Evolutionary conservation across 2,888 invertebrate genomes (phyloP).

Genomic region (Saturnia pavonia): DNA sequence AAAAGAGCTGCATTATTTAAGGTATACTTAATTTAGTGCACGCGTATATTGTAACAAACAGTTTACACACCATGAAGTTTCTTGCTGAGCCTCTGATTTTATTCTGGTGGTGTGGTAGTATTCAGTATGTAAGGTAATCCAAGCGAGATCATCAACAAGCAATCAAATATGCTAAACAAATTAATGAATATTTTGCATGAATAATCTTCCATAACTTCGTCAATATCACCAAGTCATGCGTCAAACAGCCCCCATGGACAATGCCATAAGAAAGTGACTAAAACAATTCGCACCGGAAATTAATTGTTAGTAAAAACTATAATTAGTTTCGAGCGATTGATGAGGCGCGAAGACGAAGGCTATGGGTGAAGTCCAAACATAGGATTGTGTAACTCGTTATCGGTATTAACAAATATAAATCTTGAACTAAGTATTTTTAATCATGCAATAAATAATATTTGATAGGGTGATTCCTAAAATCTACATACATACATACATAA

Average conservation of each 20-base stretch:
- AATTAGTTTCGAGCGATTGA: constrained; percentile 48
- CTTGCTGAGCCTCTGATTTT: no score
- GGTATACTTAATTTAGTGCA: no score
- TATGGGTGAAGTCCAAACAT: constrained; percentile 24
- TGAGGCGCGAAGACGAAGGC: constrained; percentile 48
- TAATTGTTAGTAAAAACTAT: constrained; percentile 42
- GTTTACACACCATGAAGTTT: no score
- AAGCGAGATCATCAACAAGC: no score
- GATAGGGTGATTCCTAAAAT: background rate
- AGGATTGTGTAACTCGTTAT: background rate
- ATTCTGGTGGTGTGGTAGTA: no score
- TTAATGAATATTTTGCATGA: background rate
- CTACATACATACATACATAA: no score
- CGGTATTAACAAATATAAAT: background rate
- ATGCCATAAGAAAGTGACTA: constrained; percentile 46
- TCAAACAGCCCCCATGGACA: constrained; percentile 34
- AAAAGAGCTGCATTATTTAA: no score
- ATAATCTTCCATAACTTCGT: background rate
- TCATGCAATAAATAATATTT: background rate
- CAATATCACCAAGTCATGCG: constrained; percentile 27
- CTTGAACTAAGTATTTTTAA: background rate
- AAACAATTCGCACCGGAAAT: constrained; percentile 49
- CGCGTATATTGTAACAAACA: no score
- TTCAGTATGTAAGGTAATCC: no score
- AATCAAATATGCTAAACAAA: background rate